Base-by-base conservation (phyloP, 2,888 invertebrate species). In the Meta bourneti region DNA sequence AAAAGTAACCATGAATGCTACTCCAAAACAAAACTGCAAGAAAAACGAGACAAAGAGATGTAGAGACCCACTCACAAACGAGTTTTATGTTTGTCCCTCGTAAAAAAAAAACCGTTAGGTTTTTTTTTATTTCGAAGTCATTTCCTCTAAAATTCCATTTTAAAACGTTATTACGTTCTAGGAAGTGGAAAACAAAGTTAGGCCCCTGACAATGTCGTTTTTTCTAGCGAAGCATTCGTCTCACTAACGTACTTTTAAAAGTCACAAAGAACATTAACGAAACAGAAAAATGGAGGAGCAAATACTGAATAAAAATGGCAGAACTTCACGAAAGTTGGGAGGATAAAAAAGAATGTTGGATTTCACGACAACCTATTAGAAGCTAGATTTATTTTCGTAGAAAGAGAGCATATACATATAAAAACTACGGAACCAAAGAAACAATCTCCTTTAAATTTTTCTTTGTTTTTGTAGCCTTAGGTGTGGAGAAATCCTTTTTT, bases 341-440 rank as follows among this genome's bases (percentile, higher is more conserved):
- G 5, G 61, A 11, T 77, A 48, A 49, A 75, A 34, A 75, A 75
- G 20, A n/a, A 71, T 71, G 9, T 20, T 71, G 20, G 8, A 71
- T 19, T n/a, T 20, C 20, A n/a, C n/a, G 16, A 20, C 19, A 20
- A 49, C 11, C 48, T 74, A 74, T 74, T 74, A 74, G 20, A 48
- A 34, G 48, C 74, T 74, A 74, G 48, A 74, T 74, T 74, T 20
- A 74, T 74, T 74, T 74, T 74, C 34, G n/a, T 6, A 34, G 34
- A 13, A n/a, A 71, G 71, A 6, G 71, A n/a, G 20, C n/a, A 20
- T 19, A 71, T 34, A 34, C 34, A 34, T 34, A 34, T 34, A 34
- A 34, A 34, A 34, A 34, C 34, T 34, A 34, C 34, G 34, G 34
- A 34, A 34, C 34, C 34, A 34, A 34, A 34, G 34, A 34, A 34